phyloP scores from a whole-genome alignment of 2,113 vertebrate species.

The Empidonax traillii region DNA sequence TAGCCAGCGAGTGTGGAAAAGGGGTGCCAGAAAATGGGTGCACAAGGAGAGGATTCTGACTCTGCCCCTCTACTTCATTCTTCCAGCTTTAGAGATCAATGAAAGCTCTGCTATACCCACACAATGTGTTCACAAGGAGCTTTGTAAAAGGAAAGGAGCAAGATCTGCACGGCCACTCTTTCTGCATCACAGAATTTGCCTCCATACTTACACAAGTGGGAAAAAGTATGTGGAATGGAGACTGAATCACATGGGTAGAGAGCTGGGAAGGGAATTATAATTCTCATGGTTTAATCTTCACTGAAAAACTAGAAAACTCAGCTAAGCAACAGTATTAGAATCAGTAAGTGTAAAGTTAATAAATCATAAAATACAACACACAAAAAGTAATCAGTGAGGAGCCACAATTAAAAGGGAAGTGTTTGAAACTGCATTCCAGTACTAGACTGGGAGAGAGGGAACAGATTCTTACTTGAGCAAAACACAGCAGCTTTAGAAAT shows the following conservation, averaged over 20 bases:
- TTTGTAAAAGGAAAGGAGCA: not conserved
- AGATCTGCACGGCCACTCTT: not conserved
- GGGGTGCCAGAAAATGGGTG: not conserved
- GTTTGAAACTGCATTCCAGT: not conserved
- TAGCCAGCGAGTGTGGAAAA: not conserved
- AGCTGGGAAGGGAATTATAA: not conserved
- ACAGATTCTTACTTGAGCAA: not conserved
- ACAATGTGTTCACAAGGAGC: not conserved
- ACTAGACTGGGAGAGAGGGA: not conserved
- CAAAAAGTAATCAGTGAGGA: not conserved
- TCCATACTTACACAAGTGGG: not conserved
- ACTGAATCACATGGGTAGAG: not conserved
- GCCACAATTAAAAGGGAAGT: not conserved
- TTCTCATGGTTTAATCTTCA: not conserved
- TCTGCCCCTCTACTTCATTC: not conserved
- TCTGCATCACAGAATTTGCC: not conserved
- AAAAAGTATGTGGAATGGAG: not conserved
- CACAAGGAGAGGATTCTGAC: not conserved
- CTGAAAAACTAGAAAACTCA: not conserved
- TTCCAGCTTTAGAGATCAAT: not conserved
- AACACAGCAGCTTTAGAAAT: not conserved
- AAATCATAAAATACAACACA: not conserved
- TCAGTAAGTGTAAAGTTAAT: not conserved
- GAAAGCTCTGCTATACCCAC: not conserved
- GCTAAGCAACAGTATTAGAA: not conserved